phyloP scores from a whole-genome alignment of 2,888 invertebrate genomes.

The Ligdia adustata region DNA sequence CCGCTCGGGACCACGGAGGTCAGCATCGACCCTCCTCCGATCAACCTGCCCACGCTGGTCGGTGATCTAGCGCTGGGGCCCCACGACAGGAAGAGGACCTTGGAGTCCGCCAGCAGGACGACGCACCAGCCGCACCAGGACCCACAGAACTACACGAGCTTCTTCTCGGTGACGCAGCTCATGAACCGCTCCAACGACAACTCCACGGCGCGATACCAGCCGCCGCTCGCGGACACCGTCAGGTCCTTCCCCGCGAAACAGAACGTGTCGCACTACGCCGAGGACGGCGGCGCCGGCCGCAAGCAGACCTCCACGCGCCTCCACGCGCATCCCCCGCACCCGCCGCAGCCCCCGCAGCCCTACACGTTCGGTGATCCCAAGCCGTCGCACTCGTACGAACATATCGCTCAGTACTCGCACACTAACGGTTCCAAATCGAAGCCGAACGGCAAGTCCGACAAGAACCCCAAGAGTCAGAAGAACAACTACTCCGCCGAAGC shows the following conservation, averaged over 20 bases:
- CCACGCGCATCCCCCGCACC: no score
- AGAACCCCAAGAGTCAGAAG: constrained; percentile 66
- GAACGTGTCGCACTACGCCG: constrained; percentile 53
- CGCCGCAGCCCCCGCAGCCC: no score
- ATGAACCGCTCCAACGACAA: constrained; percentile 76
- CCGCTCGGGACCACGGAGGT: constrained; percentile 76
- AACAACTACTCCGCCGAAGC: constrained; percentile 78
- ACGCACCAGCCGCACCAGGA: constrained; percentile 62
- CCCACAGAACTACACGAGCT: constrained; percentile 71
- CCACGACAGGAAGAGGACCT: constrained; percentile 73
- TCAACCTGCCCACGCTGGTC: constrained; percentile 74
- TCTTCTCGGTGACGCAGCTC: constrained; percentile 75
- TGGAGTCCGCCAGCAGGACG: constrained; percentile 55
- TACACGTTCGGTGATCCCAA: constrained; percentile 71
- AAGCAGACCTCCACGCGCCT: constrained; percentile 59
- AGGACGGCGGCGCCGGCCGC: constrained; percentile 55
- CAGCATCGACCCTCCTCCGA: constrained; percentile 77
- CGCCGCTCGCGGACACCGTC: constrained; percentile 52
- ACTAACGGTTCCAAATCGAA: constrained; percentile 65
- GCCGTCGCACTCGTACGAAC: constrained; percentile 60
- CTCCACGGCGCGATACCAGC: constrained; percentile 63
- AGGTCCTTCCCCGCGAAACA: constrained; percentile 62
- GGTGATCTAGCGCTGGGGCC: constrained; percentile 77
- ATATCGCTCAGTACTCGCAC: constrained; percentile 59
- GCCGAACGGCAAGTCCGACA: constrained; percentile 61